These are phyloP conservation scores for Macaca mulatta DNA, from an alignment of 2,113 vertebrate species.

Conservation along the genomic window DNA sequence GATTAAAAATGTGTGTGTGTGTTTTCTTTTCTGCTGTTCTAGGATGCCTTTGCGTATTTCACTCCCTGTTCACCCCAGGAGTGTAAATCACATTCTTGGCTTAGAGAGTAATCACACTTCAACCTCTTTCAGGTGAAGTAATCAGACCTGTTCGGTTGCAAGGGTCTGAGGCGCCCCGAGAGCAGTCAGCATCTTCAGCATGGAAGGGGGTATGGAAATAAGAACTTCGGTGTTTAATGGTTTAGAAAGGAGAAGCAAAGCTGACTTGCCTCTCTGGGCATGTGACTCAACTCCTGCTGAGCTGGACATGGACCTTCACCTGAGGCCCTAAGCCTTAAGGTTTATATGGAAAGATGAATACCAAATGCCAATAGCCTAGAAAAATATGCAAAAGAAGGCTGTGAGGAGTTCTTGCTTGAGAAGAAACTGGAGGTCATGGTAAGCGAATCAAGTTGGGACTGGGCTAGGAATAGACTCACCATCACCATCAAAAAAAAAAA, in stretches of 20 bases:
- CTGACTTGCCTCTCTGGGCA: neutral
- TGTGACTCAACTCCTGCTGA: neutral
- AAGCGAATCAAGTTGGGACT: neutral
- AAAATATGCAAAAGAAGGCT: neutral
- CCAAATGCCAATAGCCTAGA: neutral
- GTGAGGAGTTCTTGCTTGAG: neutral
- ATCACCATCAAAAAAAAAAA: neutral
- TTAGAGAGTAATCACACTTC: neutral
- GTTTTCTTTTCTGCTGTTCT: neutral
- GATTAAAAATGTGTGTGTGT: neutral
- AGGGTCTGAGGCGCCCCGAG: neutral
- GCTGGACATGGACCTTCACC: neutral
- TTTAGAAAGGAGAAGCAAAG: neutral
- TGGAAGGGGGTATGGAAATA: neutral
- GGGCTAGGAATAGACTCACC: neutral
- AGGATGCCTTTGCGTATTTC: neutral
- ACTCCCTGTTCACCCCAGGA: neutral
- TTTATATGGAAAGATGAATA: neutral
- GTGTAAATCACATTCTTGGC: neutral
- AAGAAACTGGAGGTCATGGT: neutral
- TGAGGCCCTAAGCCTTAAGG: conserved; percentile 6
- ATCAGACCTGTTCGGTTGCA: neutral
- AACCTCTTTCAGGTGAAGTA: neutral
- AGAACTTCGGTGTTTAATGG: neutral
- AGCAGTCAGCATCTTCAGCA: neutral